Evolutionary conservation across 1,140 invertebrate species (phyloP).

Genomic region (Zaprionus tsacasi): DNA sequence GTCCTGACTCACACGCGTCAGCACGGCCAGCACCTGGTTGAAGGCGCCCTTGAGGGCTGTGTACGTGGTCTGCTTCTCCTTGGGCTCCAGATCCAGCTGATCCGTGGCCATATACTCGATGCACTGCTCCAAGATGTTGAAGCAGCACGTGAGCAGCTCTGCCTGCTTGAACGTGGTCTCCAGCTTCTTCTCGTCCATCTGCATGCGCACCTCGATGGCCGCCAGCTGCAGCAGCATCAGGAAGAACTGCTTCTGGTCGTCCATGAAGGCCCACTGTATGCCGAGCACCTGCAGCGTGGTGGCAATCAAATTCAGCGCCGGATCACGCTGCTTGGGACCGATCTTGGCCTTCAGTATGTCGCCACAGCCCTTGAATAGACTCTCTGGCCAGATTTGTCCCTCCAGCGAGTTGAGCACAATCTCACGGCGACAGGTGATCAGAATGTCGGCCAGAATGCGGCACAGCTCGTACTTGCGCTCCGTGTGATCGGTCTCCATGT

Average conservation of each 20-base stretch:
- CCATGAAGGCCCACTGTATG: constrained; percentile 91
- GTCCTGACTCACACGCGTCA: constrained; percentile 90
- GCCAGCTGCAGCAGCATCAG: constrained; percentile 93
- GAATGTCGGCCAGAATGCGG: constrained; percentile 89
- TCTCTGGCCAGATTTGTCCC: constrained; percentile 91
- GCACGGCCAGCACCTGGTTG: constrained; percentile 90
- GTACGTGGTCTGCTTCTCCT: constrained; percentile 95
- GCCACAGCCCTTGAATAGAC: constrained; percentile 90
- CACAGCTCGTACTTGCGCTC: constrained; percentile 95
- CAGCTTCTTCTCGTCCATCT: constrained; percentile 93
- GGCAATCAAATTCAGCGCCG: constrained; percentile 92
- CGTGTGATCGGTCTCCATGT: constrained; percentile 94
- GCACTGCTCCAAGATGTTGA: constrained; percentile 92
- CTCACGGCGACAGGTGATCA: constrained; percentile 89
- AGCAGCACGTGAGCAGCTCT: constrained; percentile 92
- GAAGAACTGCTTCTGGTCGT: constrained; percentile 93
- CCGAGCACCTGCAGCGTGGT: constrained; percentile 92
- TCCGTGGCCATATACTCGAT: constrained; percentile 92
- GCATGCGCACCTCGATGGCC: constrained; percentile 96
- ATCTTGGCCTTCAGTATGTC: constrained; percentile 95
- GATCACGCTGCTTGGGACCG: constrained; percentile 93
- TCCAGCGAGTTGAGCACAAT: constrained; percentile 86
- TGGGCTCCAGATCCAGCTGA: constrained; percentile 92
- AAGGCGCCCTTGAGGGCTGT: constrained; percentile 96
- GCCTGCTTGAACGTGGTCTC: constrained; percentile 91